These are phyloP conservation scores for Gavia stellata DNA, from an alignment of 2,113 vertebrate genomes.

Conservation along the genomic window DNA sequence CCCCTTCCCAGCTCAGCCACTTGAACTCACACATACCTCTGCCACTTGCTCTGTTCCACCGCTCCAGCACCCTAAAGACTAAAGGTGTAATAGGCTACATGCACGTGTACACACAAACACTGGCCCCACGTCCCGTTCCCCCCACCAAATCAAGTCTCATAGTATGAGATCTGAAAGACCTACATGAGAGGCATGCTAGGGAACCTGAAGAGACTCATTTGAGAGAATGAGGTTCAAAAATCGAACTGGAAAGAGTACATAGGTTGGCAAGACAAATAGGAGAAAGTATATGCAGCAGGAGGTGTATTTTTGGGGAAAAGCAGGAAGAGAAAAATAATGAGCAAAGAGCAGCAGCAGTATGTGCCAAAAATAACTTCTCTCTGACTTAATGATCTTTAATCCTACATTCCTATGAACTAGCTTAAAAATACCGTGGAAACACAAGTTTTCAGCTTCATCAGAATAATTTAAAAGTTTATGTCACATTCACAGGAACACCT, in stretches of 20 bases:
- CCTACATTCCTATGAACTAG: not conserved
- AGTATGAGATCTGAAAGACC: not conserved
- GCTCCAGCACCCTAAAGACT: not conserved
- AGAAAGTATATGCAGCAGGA: not conserved
- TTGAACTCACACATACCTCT: not conserved
- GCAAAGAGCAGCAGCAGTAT: not conserved
- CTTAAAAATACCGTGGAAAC: constrained; percentile 5
- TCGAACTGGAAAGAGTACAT: not conserved
- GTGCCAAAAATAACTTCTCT: not conserved
- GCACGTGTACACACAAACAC: accelerated
- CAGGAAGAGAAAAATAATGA: not conserved
- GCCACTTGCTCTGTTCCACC: accelerated
- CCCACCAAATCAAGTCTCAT: accelerated
- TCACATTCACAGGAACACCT: not conserved
- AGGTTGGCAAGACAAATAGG: not conserved
- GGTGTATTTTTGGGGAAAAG: not conserved
- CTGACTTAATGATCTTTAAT: not conserved
- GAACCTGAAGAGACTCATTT: not conserved
- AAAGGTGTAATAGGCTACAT: accelerated
- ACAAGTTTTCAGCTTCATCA: not conserved
- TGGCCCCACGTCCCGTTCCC: no score
- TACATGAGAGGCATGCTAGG: accelerated
- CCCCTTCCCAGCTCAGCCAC: not conserved
- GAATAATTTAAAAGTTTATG: not conserved
- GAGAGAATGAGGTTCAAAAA: not conserved